Conservation (phyloP, 2,113 vertebrate species). For the Vombatus ursinus region DNA sequence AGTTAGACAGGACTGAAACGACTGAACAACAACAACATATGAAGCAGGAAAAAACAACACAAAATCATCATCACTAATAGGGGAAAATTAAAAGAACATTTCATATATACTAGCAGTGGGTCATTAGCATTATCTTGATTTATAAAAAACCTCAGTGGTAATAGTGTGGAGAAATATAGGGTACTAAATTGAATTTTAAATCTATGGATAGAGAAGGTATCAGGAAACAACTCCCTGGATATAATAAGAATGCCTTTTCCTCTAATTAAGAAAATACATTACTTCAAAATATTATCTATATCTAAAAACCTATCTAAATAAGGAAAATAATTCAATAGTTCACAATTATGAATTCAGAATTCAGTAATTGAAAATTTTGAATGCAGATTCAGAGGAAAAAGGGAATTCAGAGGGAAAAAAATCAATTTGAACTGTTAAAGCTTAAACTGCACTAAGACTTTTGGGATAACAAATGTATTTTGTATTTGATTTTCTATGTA, state of each 20-base stretch:
- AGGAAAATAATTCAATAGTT: not conserved
- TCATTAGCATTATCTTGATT: fast-evolving
- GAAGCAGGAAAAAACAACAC: not conserved
- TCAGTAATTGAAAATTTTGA: not conserved
- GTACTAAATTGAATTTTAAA: not conserved
- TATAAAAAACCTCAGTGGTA: not conserved
- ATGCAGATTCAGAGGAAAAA: not conserved
- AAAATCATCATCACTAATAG: not conserved
- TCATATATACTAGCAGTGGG: not conserved
- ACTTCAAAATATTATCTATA: not conserved
- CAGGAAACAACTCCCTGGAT: not conserved
- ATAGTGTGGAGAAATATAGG: not conserved
- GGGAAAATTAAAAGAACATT: not conserved
- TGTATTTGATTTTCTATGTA: not conserved
- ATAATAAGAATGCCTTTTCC: not conserved
- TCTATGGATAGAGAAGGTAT: not conserved
- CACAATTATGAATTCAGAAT: not conserved
- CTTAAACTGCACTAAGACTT: not conserved
- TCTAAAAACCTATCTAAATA: not conserved
- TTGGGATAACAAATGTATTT: not conserved
- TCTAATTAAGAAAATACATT: slow-evolving; percentile 34
- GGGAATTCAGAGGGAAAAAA: not conserved
- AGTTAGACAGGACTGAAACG: not conserved
- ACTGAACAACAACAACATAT: not conserved
- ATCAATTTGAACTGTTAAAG: not conserved